Evolutionary conservation across 1,140 invertebrate genomes (phyloP).

Genomic region (Drosophila nannoptera): DNA sequence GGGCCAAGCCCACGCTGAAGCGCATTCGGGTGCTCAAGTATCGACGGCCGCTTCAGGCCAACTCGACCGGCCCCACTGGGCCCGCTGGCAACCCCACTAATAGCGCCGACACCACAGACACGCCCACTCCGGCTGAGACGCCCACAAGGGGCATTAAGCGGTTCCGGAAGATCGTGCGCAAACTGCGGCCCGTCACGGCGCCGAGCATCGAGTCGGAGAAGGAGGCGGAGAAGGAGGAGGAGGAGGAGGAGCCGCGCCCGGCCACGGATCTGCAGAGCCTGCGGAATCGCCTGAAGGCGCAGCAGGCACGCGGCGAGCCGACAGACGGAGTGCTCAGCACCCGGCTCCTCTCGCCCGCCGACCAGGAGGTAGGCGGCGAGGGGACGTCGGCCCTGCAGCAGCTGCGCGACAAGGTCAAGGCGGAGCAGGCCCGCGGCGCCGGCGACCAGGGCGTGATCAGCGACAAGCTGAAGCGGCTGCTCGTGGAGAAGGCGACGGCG

Average conservation of each 20-base stretch:
- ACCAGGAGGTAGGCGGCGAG: slow-evolving; percentile 8
- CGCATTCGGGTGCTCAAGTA: slow-evolving; percentile 70
- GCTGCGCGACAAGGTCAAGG: slow-evolving; percentile 65
- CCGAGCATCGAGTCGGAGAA: slow-evolving; percentile 16
- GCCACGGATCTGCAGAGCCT: slow-evolving; percentile 38
- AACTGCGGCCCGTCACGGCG: slow-evolving; percentile 46
- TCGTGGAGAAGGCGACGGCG: slow-evolving; percentile 18
- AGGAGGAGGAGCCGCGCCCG: slow-evolving; percentile 1
- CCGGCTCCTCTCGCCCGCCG: slow-evolving; percentile 18
- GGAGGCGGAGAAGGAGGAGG: slow-evolving; percentile 12
- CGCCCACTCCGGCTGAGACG: not conserved
- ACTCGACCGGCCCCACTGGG: slow-evolving; percentile 7
- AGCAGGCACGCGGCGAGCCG: slow-evolving; percentile 42
- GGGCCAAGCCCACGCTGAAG: slow-evolving; percentile 49
- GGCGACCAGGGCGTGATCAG: slow-evolving; percentile 61
- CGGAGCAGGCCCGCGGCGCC: slow-evolving; percentile 49
- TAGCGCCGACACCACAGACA: slow-evolving; percentile 35
- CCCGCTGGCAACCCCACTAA: slow-evolving; percentile 28
- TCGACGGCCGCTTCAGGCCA: slow-evolving; percentile 56
- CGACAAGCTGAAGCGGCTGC: slow-evolving; percentile 56
- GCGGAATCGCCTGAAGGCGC: slow-evolving; percentile 55
- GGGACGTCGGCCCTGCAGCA: slow-evolving; percentile 51
- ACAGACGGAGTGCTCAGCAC: slow-evolving; percentile 44
- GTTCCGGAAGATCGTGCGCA: slow-evolving; percentile 75
- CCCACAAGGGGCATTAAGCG: slow-evolving; percentile 45